phyloP scores from a whole-genome alignment of 2,113 vertebrate genomes.

The Pangasianodon gigas region DNA sequence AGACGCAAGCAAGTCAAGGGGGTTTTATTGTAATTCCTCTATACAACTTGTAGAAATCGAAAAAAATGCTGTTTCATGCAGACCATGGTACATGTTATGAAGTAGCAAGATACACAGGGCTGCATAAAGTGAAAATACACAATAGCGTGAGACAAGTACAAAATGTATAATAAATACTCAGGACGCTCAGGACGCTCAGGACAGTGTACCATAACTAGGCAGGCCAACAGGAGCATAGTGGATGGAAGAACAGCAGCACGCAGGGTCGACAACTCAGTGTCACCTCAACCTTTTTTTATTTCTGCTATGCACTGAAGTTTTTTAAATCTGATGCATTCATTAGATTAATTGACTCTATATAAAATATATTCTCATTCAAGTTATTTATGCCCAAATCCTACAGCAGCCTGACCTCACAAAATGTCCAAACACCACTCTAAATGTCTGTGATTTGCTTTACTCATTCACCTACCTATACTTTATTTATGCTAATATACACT shows the following conservation, averaged over 20 bases:
- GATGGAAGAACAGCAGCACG: background rate
- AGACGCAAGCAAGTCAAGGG: background rate
- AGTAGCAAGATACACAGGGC: background rate
- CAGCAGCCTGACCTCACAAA: background rate
- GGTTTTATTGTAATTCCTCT: background rate
- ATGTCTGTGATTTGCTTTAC: background rate
- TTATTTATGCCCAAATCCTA: background rate
- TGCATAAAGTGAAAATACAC: background rate
- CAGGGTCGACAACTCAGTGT: background rate
- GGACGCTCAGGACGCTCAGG: background rate
- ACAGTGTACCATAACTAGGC: background rate
- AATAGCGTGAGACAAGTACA: background rate
- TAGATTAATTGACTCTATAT: background rate
- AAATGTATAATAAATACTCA: background rate
- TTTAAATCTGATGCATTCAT: background rate
- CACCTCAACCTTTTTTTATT: background rate
- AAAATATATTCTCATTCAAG: background rate
- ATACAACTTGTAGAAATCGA: background rate
- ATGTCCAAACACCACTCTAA: background rate
- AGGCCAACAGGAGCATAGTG: background rate
- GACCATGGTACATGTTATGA: background rate
- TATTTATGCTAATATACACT: background rate
- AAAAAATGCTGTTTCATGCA: background rate
- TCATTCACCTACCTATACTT: background rate
- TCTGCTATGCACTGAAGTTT: background rate